Percentiles rank a stretch among this genome's conserved stretches.
Conservation (phyloP, 2,113 vertebrate genomes). For the Baryphthengus martii region DNA sequence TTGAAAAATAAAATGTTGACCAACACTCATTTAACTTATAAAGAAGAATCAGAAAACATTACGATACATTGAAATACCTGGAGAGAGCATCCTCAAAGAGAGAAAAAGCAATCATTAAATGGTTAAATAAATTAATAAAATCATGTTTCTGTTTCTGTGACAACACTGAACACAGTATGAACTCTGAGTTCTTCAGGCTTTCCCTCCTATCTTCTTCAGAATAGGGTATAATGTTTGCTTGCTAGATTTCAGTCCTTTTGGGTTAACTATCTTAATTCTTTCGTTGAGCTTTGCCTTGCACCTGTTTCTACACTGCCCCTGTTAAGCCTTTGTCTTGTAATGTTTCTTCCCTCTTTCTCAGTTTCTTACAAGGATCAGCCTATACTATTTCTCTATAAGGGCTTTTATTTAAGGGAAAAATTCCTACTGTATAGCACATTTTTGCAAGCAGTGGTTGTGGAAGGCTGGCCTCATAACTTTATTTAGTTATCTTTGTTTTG, state of each 20-base stretch:
- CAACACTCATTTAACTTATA: not conserved
- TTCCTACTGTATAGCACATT: not conserved
- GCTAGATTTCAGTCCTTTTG: not conserved
- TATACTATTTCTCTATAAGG: not conserved
- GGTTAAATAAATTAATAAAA: not conserved
- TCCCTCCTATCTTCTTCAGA: not conserved
- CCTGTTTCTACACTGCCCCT: not conserved
- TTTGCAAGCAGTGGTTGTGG: not conserved
- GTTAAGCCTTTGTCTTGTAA: not conserved
- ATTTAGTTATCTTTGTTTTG: not conserved
- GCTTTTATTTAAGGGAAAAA: not conserved
- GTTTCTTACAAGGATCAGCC: not conserved
- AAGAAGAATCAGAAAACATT: not conserved
- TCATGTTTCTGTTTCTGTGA: not conserved
- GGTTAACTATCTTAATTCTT: not conserved
- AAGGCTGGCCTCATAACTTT: not conserved
- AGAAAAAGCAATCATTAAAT: not conserved
- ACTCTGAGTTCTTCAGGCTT: not conserved
- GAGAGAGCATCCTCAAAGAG: not conserved
- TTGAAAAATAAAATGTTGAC: not conserved
- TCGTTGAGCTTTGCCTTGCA: not conserved
- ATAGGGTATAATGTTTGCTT: not conserved
- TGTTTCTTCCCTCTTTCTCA: not conserved
- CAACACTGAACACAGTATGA: not conserved
- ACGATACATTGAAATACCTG: not conserved